Evolutionary conservation across 30 jellyfish, hydroid and myxozoan species (phyloP), one percentile per base, ranked within the genome.

Genomic region (Aurelia aurita complex sp. Pacific): DNA sequence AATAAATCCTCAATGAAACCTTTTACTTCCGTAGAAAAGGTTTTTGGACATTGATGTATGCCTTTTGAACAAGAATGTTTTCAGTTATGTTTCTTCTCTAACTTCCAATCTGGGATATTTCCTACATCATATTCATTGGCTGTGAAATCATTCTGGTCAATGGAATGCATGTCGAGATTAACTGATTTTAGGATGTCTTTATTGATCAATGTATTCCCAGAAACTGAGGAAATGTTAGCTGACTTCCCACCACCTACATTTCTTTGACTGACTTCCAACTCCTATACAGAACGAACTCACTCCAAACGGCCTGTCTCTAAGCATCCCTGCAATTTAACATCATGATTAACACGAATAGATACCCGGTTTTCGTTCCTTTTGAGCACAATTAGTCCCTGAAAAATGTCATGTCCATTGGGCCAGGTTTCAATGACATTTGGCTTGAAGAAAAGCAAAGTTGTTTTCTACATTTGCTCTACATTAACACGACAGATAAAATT

Each of bases 11-110:
- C 33, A 50, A 81, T 18, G 69, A 40, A 69, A 34, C 55, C 69
- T 55, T 81, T 81, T 18, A 81, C 86, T 35, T 67, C 86, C 50
- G 29, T 55, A 69, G n/a, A 70, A 79, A 59, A 40, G 71, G 82
- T n/a, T 64, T 66, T 8, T 85, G 89, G 16, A 79, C 82, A 64
- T 66, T 79, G 59, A 42, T 64, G 55, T 79, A 79, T 9, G 82
- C 18, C 55, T 62, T 64, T 33, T 79, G 81, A 16, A 79, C 71
- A 5, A 85, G 86, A 11, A 66, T 46, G 10, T 79, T 17, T 35
- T 79, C 89, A 32, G 51, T 79, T 5, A 61, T 19, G 14, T 79
- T 79, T 64, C 29, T 62, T 79, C 11, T 79, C 73, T 73, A 79
- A 17, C 46, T 64, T 69, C 50, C 43, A 50, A 51, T 43, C 82